Conservation (phyloP, 1,140 invertebrate species). For the Trichoplusia ni region DNA sequence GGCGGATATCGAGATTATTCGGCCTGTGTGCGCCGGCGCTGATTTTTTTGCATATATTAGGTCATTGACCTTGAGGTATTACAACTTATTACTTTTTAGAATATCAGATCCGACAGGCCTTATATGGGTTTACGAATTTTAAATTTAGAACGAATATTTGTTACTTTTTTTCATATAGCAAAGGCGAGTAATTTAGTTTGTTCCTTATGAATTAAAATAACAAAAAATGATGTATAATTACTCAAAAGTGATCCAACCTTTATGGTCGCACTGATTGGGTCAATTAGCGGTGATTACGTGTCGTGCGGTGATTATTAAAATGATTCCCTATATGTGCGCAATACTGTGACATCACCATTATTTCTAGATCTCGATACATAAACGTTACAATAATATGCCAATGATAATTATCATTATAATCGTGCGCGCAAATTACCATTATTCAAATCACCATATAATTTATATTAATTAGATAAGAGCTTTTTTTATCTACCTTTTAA, state of each 20-base stretch:
- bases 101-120: background rate
- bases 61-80: conserved; percentile 35
- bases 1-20: conserved; percentile 43
- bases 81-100: background rate
- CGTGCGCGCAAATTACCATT: too few species aligned
- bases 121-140: background rate
- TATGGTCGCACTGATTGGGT: conserved; percentile 20
- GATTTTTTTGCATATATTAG: conserved; percentile 30
- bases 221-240: conserved; percentile 18
- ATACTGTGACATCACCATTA: conserved; percentile 11
- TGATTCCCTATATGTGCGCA: conserved; percentile 4
- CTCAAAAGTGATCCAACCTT: conserved; percentile 28
- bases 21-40: conserved; percentile 33
- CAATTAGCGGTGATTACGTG: conserved; percentile 19
- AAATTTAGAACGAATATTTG: conserved; percentile 13
- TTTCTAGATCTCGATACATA: background rate
- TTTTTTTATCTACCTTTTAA: too few species aligned
- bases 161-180: background rate
- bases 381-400: background rate
- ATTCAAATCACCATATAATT: too few species aligned
- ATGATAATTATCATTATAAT: background rate
- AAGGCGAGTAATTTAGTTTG: background rate
- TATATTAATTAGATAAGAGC: too few species aligned
- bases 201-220: conserved; percentile 17
- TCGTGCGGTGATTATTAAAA: conserved; percentile 10